Evolutionary conservation across 2,113 vertebrate species (phyloP), one percentile per base, ranked within the genome.

Genomic region (Pelvicachromis taeniatus): DNA sequence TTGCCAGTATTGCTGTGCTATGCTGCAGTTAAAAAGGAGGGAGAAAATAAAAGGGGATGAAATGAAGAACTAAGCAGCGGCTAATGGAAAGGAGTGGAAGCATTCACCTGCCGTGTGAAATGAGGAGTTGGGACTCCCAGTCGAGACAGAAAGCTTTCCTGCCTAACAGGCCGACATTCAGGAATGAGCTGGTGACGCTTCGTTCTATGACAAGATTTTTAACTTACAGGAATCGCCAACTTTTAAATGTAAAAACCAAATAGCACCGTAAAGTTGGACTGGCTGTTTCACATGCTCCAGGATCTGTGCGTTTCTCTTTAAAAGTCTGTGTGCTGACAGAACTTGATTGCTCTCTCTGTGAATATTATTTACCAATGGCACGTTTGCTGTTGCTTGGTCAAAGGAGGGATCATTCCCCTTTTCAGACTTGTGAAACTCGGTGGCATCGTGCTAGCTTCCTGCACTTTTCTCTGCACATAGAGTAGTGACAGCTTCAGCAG

Each of bases 201-300:
- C 4, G 1, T 42, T 81, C 17, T 48, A 17, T 12, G 65, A 65
- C 77, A 33, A 55, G 83, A 84, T 77, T 59, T 45, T 59, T 29
- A 7, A 58, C 82, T 52, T 81, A 53, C 81, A 55, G 70, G 53
- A 87, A 87, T 90, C 81, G 86, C 91, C 93, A 94, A 93, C 92
- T 89, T 93, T 92, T 92, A 86, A 33, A 87, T 86, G 93, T 93
- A 93, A 84, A 92, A 93, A 93, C 94, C 82, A 93, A 92, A 93
- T 96, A 96, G 96, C 96, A 96, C 95, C 96, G 65, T 94, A 92
- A 93, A 91, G 95, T 96, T 92, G 94, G 94, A 89, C 93, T 77
- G 89, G 91, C 92, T 91, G 86, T 84, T 88, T 88, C 58, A 70
- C 85, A 80, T 92, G 84, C 83, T 87, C 53, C 55, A 75, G 38